Evolutionary conservation across 2,888 invertebrate species (phyloP).

Genomic region (Gibbula magus): DNA sequence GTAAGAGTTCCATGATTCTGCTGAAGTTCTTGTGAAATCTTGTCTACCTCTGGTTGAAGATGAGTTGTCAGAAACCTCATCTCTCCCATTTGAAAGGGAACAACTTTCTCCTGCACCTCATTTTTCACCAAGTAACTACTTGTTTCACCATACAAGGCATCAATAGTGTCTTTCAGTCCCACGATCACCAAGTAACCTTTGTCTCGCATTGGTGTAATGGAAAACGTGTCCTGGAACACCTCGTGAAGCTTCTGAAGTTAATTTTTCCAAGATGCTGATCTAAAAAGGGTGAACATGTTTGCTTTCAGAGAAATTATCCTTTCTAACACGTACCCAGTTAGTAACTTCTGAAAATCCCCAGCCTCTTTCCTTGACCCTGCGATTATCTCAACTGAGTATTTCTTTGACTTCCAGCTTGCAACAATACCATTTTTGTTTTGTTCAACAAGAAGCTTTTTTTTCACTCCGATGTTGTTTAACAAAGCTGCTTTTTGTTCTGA

Average conservation of each 20-base stretch:
- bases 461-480: not conserved
- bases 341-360: not conserved
- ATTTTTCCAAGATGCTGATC: conserved; percentile 6
- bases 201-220: not conserved
- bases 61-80: conserved; percentile 36
- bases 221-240: not conserved
- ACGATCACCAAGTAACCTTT: not conserved
- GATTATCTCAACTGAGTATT: not conserved
- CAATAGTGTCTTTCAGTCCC: not conserved
- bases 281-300: not conserved
- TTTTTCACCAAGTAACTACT: conserved; percentile 33
- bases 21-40: conserved; percentile 24
- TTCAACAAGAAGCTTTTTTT: not conserved
- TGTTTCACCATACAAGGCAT: conserved; percentile 7
- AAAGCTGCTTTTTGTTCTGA: not conserved
- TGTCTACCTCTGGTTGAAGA: conserved; percentile 30
- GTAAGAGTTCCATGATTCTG: conserved; percentile 11
- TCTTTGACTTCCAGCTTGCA: not conserved
- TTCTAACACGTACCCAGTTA: not conserved
- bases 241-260: not conserved
- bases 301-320: not conserved
- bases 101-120: conserved; percentile 20
- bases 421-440: not conserved
- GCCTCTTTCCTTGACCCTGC: not conserved
- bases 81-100: conserved; percentile 17